These are phyloP conservation scores for Oostethus manadensis DNA, from an alignment of 2,113 vertebrate species.

Conservation along the genomic window DNA sequence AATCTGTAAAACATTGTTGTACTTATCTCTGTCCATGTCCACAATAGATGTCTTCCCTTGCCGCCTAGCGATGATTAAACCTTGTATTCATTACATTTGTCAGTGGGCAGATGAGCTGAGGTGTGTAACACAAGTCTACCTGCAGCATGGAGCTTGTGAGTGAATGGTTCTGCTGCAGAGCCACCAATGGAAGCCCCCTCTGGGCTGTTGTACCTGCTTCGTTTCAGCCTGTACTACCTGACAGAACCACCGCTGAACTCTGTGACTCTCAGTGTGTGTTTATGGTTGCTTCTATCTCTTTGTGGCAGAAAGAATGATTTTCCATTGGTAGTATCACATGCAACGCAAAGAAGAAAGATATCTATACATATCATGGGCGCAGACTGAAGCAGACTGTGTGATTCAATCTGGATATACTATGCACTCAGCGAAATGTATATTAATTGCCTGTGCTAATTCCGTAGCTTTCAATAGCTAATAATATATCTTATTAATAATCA, in stretches of 20 bases:
- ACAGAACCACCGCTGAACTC: slow-evolving; percentile 46
- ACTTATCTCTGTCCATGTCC: slow-evolving; percentile 36
- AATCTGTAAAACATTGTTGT: slow-evolving; percentile 31
- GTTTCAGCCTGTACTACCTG: slow-evolving; percentile 32
- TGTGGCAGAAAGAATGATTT: slow-evolving; percentile 36
- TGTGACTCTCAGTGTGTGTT: slow-evolving; percentile 37
- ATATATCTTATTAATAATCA: too few relatives aligned
- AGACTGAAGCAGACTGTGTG: slow-evolving; percentile 19
- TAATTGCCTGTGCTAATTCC: too few relatives aligned
- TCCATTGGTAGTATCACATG: slow-evolving; percentile 18
- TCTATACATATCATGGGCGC: slow-evolving; percentile 39
- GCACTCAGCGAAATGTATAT: too few relatives aligned
- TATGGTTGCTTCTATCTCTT: slow-evolving; percentile 36
- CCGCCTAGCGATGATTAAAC: slow-evolving; percentile 44
- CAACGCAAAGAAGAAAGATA: slow-evolving; percentile 29
- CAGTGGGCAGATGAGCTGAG: slow-evolving; percentile 31
- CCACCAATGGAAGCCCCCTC: slow-evolving; percentile 12
- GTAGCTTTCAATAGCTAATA: too few relatives aligned
- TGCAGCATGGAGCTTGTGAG: background rate
- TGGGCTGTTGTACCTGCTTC: slow-evolving; percentile 28
- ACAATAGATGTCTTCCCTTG: slow-evolving; percentile 19
- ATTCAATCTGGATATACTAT: background rate
- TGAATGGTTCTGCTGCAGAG: background rate
- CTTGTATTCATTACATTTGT: slow-evolving; percentile 45
- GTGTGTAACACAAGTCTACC: slow-evolving; percentile 7